Conservation (phyloP, 2,797 vertebrate species). For the Diceros bicornis region DNA sequence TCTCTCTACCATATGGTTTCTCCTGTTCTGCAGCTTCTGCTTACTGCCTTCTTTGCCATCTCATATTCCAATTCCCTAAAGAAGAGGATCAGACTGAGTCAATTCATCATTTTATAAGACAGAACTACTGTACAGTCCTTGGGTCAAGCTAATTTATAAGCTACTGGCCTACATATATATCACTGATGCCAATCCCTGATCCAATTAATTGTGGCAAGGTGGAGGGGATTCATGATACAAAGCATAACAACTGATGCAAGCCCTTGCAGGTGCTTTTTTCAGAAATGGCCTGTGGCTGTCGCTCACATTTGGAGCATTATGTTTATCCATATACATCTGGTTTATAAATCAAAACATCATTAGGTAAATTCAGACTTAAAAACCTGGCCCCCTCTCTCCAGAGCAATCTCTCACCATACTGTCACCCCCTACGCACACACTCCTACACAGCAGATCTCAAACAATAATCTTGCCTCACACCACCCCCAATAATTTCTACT, state of each 20-base stretch:
- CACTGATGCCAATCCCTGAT: background rate
- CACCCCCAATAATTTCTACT: background rate
- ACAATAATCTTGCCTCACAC: background rate
- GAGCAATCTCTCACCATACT: background rate
- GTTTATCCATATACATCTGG: background rate
- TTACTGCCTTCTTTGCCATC: background rate
- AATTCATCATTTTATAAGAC: slow-evolving; percentile 25
- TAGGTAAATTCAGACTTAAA: slow-evolving; percentile 53
- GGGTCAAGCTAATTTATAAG: background rate
- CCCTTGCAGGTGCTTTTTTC: background rate
- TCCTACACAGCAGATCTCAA: background rate
- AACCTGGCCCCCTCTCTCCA: background rate
- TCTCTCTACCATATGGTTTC: background rate
- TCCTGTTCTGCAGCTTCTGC: background rate
- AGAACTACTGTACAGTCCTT: slow-evolving; percentile 15
- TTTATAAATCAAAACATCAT: slow-evolving; percentile 52
- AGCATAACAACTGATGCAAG: background rate
- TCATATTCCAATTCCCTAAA: slow-evolving; percentile 45
- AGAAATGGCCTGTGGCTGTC: background rate
- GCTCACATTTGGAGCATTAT: background rate
- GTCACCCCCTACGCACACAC: background rate
- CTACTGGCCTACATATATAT: background rate
- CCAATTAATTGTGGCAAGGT: background rate
- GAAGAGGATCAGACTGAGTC: background rate
- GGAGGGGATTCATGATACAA: background rate